A percentile compares a stretch with the other conserved stretches of the same genome.
These are phyloP conservation scores for Zophobas morio DNA, from an alignment of 1,140 invertebrate species.

Conservation along the genomic window DNA sequence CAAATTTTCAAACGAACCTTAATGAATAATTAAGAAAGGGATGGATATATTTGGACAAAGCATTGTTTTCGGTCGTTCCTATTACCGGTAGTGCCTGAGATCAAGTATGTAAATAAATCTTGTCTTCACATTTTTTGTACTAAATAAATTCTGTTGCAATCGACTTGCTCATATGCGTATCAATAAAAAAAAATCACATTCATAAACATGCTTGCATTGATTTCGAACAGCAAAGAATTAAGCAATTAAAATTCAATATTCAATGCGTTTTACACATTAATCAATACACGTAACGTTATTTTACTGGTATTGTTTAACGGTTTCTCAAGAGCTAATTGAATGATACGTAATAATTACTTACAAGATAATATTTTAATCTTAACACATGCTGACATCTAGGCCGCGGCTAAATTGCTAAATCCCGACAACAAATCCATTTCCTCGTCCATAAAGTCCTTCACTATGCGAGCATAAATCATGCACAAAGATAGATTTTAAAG, in stretches of 20 bases:
- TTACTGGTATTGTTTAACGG: conserved; percentile 24
- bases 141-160: conserved; percentile 29
- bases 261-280: conserved; percentile 32
- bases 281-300: conserved; percentile 18
- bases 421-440: conserved; percentile 33
- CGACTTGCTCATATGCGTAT: conserved; percentile 33
- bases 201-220: conserved; percentile 18
- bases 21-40: no score
- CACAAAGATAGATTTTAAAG: conserved; percentile 37
- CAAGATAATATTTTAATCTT: conserved; percentile 25
- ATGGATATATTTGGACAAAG: no score
- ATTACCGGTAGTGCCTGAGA: not conserved
- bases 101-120: conserved; percentile 15
- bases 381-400: conserved; percentile 31
- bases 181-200: conserved; percentile 30
- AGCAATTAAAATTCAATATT: conserved; percentile 38
- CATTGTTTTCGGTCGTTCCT: no score
- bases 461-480: conserved; percentile 29
- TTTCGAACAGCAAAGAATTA: conserved; percentile 36
- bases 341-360: conserved; percentile 19
- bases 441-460: conserved; percentile 38
- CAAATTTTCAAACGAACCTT: no score
- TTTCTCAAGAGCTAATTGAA: conserved; percentile 28
- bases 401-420: conserved; percentile 26
- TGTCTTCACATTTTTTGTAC: conserved; percentile 7